Evolutionary conservation across 2,113 vertebrate species (phyloP).

Genomic region (human (Homo sapiens)): DNA sequence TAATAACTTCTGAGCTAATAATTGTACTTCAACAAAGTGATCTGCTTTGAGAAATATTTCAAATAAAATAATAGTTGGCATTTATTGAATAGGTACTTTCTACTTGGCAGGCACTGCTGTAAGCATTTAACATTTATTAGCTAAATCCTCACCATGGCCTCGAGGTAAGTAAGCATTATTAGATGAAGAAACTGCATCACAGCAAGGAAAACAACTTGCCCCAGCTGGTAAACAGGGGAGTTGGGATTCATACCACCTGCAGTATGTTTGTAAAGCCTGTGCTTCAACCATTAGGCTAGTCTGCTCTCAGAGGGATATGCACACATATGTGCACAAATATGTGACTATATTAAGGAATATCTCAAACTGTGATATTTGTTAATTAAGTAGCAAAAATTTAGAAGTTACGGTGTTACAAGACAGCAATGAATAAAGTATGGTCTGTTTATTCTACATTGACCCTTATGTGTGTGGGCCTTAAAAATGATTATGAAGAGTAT

Average conservation of each 20-base stretch:
- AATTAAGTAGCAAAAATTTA: background rate
- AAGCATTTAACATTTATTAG: background rate
- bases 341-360: background rate
- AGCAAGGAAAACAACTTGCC: too few relatives aligned
- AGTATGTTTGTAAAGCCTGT: background rate
- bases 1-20: background rate
- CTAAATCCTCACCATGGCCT: background rate
- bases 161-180: background rate
- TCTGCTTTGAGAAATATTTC: background rate
- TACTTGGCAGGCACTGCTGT: background rate
- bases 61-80: background rate
- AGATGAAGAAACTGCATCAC: background rate
- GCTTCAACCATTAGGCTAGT: background rate
- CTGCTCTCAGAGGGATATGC: background rate
- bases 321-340: background rate
- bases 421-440: background rate
- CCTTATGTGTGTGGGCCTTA: background rate
- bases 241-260: background rate
- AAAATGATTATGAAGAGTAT: background rate
- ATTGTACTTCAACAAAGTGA: background rate
- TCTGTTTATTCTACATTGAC: background rate
- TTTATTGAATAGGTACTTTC: background rate
- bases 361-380: background rate
- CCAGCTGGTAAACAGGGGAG: background rate
- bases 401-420: background rate